A percentile compares a stretch with the other conserved stretches of the same genome.
Conservation (phyloP, 1,140 invertebrate species). For the Drosophila pseudoobscura region DNA sequence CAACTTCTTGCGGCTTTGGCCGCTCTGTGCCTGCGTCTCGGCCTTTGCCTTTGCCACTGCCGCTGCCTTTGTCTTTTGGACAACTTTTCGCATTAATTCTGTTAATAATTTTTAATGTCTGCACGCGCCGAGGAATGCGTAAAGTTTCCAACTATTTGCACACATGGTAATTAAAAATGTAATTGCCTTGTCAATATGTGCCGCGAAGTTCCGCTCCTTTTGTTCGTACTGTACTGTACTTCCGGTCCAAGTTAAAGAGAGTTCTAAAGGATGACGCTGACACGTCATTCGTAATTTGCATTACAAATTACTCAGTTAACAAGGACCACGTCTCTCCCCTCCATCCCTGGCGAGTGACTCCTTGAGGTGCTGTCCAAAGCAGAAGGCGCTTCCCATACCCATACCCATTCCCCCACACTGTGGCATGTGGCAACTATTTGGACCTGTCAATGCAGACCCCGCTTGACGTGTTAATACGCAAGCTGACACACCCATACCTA, state of each 20-base stretch:
- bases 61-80: constrained; percentile 48
- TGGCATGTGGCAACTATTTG: constrained; percentile 50
- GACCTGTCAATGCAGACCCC: constrained; percentile 47
- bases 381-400: constrained; percentile 36
- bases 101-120: constrained; percentile 78
- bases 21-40: constrained; percentile 44
- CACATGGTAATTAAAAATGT: constrained; percentile 76
- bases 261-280: constrained; percentile 19
- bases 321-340: not conserved
- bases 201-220: constrained; percentile 14
- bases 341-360: not conserved
- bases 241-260: constrained; percentile 5
- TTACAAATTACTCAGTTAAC: constrained; percentile 53
- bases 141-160: constrained; percentile 67
- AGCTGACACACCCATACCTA: constrained; percentile 33
- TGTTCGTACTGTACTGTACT: constrained; percentile 1
- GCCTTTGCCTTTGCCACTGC: constrained; percentile 37
- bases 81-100: constrained; percentile 77
- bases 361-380: constrained; percentile 39
- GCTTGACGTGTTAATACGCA: constrained; percentile 62
- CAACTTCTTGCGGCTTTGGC: constrained; percentile 58
- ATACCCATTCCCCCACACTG: not conserved
- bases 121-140: constrained; percentile 36
- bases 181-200: constrained; percentile 72
- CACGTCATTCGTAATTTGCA: constrained; percentile 44